Conservation (phyloP, 2,888 invertebrate genomes). For the Cremastinae sp. region DNA sequence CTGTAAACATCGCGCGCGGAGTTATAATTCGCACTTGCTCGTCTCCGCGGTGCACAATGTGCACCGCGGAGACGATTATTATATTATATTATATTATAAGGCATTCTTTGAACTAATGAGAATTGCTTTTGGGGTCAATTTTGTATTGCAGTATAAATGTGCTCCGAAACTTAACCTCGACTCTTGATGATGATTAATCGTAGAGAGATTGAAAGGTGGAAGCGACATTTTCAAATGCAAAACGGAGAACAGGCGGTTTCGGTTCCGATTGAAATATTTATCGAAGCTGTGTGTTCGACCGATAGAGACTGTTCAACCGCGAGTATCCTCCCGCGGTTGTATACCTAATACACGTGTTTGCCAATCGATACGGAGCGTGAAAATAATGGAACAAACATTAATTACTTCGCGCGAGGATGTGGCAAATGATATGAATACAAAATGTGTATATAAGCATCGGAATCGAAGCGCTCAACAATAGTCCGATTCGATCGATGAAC, state of each 20-base stretch:
- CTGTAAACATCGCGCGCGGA: too few relatives aligned
- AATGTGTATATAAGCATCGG: constrained; percentile 6
- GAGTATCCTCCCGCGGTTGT: constrained; percentile 19
- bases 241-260: neutral
- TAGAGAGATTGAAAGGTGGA: neutral
- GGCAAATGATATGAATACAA: constrained; percentile 12
- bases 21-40: too few relatives aligned
- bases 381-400: constrained; percentile 53
- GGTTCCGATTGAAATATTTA: constrained; percentile 48
- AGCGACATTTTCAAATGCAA: neutral
- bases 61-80: too few relatives aligned
- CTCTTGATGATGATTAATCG: neutral
- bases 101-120: too few relatives aligned
- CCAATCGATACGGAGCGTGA: constrained; percentile 45
- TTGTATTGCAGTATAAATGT: too few relatives aligned
- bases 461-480: neutral
- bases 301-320: constrained; percentile 25
- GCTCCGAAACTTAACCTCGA: too few relatives aligned
- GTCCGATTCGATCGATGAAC: too few relatives aligned
- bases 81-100: too few relatives aligned
- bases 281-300: constrained; percentile 25
- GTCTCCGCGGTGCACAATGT: too few relatives aligned
- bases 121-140: too few relatives aligned
- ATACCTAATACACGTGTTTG: constrained; percentile 40
- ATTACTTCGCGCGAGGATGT: constrained; percentile 48